Evolutionary conservation across 2,888 invertebrate genomes (phyloP).

Genomic region (Pammene fasciana): DNA sequence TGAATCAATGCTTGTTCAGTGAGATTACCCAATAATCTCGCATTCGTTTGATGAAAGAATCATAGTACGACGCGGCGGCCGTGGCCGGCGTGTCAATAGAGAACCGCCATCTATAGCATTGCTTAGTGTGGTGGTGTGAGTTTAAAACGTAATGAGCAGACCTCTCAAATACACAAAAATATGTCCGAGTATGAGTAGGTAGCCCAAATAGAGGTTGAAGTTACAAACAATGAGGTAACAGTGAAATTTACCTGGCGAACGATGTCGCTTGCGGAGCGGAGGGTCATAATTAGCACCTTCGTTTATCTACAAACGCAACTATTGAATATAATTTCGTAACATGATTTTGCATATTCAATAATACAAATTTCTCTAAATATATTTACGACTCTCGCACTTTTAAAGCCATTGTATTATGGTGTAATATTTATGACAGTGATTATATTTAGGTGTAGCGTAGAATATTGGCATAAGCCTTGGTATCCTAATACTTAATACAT

Average conservation of each 20-base stretch:
- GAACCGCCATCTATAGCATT: slow-evolving; percentile 1
- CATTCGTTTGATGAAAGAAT: slow-evolving; percentile 35
- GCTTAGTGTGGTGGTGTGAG: slow-evolving; percentile 9
- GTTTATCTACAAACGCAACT: slow-evolving; percentile 38
- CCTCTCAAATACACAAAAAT: slow-evolving; percentile 17
- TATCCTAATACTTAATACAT: too few relatives aligned
- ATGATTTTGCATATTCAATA: slow-evolving; percentile 25
- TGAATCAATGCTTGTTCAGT: slow-evolving; percentile 28
- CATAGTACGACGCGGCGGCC: slow-evolving; percentile 6
- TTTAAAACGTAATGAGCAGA: slow-evolving; percentile 5
- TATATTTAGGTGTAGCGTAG: background rate
- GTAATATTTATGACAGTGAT: slow-evolving; percentile 3
- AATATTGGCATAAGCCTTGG: background rate
- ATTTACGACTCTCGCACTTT: slow-evolving; percentile 25
- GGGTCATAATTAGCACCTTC: slow-evolving; percentile 59
- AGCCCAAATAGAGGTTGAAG: slow-evolving; percentile 47
- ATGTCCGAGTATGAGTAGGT: slow-evolving; percentile 28
- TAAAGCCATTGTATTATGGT: slow-evolving; percentile 8
- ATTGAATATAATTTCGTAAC: slow-evolving; percentile 39
- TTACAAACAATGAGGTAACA: slow-evolving; percentile 55
- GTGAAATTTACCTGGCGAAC: slow-evolving; percentile 50
- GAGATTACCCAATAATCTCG: slow-evolving; percentile 31
- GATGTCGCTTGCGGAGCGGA: slow-evolving; percentile 43
- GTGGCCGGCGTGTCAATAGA: slow-evolving; percentile 23
- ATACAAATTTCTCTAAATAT: slow-evolving; percentile 33